Conservation (phyloP, 1,140 invertebrate genomes). For the Laupala kohalensis region DNA sequence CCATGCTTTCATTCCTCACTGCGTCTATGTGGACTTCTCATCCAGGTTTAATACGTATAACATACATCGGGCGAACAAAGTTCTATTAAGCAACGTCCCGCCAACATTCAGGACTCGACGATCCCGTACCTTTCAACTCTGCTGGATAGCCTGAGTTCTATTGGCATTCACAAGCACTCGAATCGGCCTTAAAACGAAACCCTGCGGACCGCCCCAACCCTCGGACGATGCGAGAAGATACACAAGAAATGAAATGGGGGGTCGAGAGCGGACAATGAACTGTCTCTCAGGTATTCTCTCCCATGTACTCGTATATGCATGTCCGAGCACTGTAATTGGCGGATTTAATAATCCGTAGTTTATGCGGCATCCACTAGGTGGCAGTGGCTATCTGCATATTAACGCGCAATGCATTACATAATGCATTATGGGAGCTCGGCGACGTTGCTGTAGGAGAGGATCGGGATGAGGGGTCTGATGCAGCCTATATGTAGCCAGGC, state of each 20-base stretch:
- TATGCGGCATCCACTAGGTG: not conserved
- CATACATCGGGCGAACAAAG: not conserved
- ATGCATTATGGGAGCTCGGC: not conserved
- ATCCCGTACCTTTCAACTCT: too few relatives aligned
- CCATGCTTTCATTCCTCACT: too few relatives aligned
- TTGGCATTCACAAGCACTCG: too few relatives aligned
- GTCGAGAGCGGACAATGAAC: too few relatives aligned
- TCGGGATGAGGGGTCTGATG: not conserved
- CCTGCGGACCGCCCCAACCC: too few relatives aligned
- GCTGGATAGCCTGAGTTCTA: too few relatives aligned
- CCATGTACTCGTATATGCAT: too few relatives aligned
- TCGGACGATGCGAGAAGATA: too few relatives aligned
- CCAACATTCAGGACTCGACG: too few relatives aligned
- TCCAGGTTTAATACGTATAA: not conserved
- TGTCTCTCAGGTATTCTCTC: too few relatives aligned
- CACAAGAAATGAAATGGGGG: too few relatives aligned
- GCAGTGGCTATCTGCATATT: not conserved
- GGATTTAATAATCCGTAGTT: not conserved
- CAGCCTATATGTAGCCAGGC: not conserved
- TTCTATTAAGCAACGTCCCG: not conserved
- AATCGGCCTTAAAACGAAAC: too few relatives aligned
- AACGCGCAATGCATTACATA: not conserved
- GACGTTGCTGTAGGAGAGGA: not conserved
- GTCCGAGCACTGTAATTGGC: not conserved
- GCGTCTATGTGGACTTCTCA: not conserved